phyloP scores from a whole-genome alignment of 2,113 vertebrate genomes.

The Deroptyus accipitrinus region DNA sequence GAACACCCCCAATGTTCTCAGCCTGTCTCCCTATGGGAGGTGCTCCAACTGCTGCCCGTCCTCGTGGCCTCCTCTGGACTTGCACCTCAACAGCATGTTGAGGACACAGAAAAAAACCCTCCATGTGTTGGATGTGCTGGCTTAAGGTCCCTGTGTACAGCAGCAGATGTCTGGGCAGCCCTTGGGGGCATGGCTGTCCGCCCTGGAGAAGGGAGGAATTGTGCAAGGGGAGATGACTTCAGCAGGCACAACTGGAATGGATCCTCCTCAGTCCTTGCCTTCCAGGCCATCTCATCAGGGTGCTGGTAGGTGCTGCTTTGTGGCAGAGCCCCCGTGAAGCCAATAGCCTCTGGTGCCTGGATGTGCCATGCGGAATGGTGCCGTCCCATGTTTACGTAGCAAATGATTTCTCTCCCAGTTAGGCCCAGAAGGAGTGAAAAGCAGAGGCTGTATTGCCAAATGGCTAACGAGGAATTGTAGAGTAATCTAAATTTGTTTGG shows the following conservation, averaged over 20 bases:
- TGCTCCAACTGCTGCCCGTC: background rate
- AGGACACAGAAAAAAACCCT: background rate
- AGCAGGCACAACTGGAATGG: background rate
- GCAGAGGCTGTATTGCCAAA: background rate
- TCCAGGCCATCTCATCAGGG: background rate
- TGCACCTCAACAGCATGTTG: background rate
- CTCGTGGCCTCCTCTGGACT: background rate
- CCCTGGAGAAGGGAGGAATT: fast-evolving
- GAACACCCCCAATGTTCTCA: background rate
- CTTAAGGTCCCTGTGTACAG: background rate
- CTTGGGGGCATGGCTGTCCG: background rate
- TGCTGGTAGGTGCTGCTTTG: too few species aligned
- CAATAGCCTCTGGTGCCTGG: fast-evolving
- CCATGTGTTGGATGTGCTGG: background rate
- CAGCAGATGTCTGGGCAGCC: background rate
- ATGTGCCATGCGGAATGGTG: fast-evolving
- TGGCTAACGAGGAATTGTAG: background rate
- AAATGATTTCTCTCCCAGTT: background rate
- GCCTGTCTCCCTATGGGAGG: background rate
- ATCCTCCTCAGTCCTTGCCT: fast-evolving
- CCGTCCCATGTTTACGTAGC: background rate
- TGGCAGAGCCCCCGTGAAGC: background rate
- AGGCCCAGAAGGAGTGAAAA: background rate
- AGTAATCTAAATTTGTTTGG: background rate
- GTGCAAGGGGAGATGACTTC: background rate